Percentiles rank a stretch among this genome's conserved stretches.
phyloP scores from a whole-genome alignment of 2,113 vertebrate species.

The Ailuropoda melanoleuca region DNA sequence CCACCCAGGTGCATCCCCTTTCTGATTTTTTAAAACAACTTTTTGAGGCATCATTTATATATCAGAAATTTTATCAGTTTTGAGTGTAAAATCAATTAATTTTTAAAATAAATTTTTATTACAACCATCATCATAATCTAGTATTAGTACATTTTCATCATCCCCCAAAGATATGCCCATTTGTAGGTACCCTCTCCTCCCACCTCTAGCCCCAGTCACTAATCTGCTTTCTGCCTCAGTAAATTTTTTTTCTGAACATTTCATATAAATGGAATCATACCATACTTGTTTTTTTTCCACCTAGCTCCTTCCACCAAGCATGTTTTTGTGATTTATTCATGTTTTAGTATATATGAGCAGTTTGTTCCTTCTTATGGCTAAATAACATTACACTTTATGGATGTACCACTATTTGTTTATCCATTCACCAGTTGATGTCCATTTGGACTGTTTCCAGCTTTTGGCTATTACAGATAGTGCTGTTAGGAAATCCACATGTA shows the following conservation, averaged over 20 bases:
- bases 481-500: not conserved
- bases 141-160: not conserved
- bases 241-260: not conserved
- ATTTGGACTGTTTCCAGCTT: not conserved
- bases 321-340: not conserved
- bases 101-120: not conserved
- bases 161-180: not conserved
- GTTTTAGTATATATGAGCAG: not conserved
- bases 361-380: not conserved
- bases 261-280: not conserved
- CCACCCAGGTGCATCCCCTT: too few species aligned
- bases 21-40: not conserved
- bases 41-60: not conserved
- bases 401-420: not conserved
- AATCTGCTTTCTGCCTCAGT: not conserved
- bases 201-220: rapidly evolving
- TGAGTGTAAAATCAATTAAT: not conserved
- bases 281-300: not conserved
- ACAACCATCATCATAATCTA: not conserved
- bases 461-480: not conserved
- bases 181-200: not conserved
- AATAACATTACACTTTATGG: not conserved
- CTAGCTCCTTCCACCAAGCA: not conserved
- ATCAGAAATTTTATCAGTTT: not conserved
- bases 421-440: not conserved